Conservation (phyloP, 2,888 invertebrate species). For the Papilio gigon region DNA sequence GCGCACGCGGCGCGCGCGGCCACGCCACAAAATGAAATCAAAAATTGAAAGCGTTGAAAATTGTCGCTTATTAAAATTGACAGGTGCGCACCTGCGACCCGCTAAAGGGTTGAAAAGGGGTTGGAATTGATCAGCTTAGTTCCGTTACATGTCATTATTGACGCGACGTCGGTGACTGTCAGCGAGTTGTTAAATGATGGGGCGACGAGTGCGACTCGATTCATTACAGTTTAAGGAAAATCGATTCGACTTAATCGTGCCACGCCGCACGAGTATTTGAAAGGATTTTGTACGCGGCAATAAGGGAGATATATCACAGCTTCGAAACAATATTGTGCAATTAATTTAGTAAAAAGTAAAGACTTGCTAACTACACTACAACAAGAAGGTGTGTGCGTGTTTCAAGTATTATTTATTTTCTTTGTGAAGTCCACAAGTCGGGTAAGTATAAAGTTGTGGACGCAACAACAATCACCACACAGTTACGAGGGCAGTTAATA, state of each 20-base stretch:
- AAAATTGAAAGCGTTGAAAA: conserved; percentile 42
- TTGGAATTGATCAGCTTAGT: conserved; percentile 61
- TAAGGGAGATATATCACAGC: too few species aligned
- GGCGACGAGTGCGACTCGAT: conserved; percentile 41
- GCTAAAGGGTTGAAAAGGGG: conserved; percentile 50
- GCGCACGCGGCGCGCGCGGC: conserved; percentile 9
- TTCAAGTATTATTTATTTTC: conserved; percentile 28
- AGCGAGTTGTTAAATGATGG: conserved; percentile 37
- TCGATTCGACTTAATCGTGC: conserved; percentile 29
- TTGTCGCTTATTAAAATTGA: conserved; percentile 57
- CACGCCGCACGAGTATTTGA: background rate
- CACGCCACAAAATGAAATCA: conserved; percentile 35
- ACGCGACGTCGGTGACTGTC: conserved; percentile 41
- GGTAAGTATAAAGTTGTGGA: conserved; percentile 31
- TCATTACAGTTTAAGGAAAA: conserved; percentile 31
- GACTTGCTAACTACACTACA: background rate
- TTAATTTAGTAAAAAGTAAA: background rate
- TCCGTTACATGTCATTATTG: conserved; percentile 51
- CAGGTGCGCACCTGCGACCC: conserved; percentile 53
- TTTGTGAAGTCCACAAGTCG: conserved; percentile 26
- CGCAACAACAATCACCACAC: conserved; percentile 38
- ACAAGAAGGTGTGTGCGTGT: background rate
- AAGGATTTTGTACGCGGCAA: background rate
- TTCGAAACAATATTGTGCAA: background rate
- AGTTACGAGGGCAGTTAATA: conserved; percentile 51